A percentile compares a stretch with the other conserved stretches of the same genome.
Evolutionary conservation across 2,888 invertebrate genomes (phyloP).

Genomic region (Euclidia mi): DNA sequence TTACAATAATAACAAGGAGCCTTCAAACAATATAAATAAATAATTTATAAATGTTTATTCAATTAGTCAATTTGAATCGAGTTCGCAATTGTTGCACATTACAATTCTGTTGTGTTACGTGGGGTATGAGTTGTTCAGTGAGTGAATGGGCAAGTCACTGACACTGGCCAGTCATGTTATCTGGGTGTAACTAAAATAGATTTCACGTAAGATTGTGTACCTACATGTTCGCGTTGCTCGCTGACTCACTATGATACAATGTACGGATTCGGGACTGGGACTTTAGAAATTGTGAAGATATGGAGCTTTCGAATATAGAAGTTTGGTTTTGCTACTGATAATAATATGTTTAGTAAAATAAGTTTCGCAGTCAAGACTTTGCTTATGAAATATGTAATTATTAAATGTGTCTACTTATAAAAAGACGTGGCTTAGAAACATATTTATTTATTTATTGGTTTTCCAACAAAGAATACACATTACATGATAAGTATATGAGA

Average conservation of each 20-base stretch:
- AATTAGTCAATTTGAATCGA: slow-evolving; percentile 35
- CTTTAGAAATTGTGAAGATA: slow-evolving; percentile 16
- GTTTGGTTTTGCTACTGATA: too few relatives aligned
- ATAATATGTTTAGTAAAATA: too few relatives aligned
- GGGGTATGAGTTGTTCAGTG: slow-evolving; percentile 22
- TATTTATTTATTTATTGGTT: too few relatives aligned
- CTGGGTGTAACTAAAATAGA: slow-evolving; percentile 63
- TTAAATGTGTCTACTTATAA: too few relatives aligned
- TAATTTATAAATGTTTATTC: slow-evolving; percentile 26
- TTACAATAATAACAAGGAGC: slow-evolving; percentile 5
- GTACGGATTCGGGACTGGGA: slow-evolving; percentile 28
- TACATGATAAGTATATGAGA: too few relatives aligned
- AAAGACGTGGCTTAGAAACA: too few relatives aligned
- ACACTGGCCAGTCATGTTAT: slow-evolving; percentile 55
- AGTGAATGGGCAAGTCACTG: slow-evolving; percentile 56
- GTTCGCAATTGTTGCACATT: slow-evolving; percentile 26
- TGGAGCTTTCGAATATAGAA: slow-evolving; percentile 4
- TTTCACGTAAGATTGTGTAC: slow-evolving; percentile 60
- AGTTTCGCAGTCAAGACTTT: too few relatives aligned
- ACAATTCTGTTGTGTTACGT: slow-evolving; percentile 39
- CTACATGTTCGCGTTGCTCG: slow-evolving; percentile 44
- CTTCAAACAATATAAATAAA: neutral
- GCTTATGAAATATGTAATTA: too few relatives aligned
- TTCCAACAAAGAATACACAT: too few relatives aligned
- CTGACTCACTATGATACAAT: slow-evolving; percentile 57